Evolutionary conservation across 1,140 invertebrate genomes (phyloP).

Genomic region (Neoseiulus cucumeris): DNA sequence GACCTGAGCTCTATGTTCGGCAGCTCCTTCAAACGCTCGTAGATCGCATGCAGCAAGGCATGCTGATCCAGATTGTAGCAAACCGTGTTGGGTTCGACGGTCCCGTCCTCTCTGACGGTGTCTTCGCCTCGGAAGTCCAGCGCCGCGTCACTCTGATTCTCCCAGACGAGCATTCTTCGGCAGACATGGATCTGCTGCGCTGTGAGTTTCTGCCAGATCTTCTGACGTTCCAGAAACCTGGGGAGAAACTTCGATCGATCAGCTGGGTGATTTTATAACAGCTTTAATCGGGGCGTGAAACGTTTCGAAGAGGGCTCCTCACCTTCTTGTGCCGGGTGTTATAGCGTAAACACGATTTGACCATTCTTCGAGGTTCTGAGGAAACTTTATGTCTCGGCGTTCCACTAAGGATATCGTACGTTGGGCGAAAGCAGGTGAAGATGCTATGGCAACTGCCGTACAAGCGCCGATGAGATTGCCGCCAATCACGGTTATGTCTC

Average conservation of each 20-base stretch:
- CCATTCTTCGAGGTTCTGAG: not conserved
- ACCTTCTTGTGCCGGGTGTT: not conserved
- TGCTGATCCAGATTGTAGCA: not conserved
- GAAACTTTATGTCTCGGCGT: not conserved
- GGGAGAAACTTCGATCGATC: too few species aligned
- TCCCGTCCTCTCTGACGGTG: not conserved
- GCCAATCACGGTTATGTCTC: not conserved
- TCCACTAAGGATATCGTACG: not conserved
- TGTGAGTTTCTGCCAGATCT: not conserved
- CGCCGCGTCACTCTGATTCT: not conserved
- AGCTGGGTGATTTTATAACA: too few species aligned
- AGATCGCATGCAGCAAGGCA: not conserved
- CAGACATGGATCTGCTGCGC: not conserved
- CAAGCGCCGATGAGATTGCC: not conserved
- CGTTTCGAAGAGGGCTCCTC: too few species aligned
- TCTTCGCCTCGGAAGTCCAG: not conserved
- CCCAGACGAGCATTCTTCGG: not conserved
- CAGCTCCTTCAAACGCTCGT: slow-evolving; percentile 2
- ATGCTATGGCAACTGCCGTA: not conserved
- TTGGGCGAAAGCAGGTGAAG: not conserved
- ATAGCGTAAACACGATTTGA: not conserved
- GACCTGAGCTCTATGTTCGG: not conserved
- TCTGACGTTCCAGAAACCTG: not conserved
- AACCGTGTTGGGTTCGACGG: not conserved
- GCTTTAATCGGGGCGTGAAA: too few species aligned